Evolutionary conservation across 2,113 vertebrate species (phyloP).

Genomic region (Poicephalus gulielmi): DNA sequence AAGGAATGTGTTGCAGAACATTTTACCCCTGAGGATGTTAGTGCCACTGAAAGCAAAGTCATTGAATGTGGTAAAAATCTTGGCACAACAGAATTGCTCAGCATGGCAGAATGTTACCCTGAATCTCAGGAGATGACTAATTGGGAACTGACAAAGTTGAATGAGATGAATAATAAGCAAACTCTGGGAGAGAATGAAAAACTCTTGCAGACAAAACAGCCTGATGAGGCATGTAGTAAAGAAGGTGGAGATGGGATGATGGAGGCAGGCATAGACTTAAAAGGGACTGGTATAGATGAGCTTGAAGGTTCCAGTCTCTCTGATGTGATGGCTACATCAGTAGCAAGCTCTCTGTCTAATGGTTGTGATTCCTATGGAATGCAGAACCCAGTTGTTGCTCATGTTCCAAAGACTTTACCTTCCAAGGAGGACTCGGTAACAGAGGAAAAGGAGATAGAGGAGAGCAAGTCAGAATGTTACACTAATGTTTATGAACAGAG

Average conservation of each 20-base stretch:
- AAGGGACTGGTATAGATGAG: slow-evolving; percentile 55
- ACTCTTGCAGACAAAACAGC: slow-evolving; percentile 41
- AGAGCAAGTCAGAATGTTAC: slow-evolving; percentile 93
- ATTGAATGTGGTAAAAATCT: slow-evolving; percentile 59
- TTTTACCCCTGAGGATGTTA: slow-evolving; percentile 45
- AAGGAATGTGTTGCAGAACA: slow-evolving; percentile 58
- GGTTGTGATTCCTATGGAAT: slow-evolving; percentile 85
- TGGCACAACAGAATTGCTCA: slow-evolving; percentile 33
- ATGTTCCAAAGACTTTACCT: slow-evolving; percentile 82
- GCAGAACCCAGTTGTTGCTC: slow-evolving; percentile 75
- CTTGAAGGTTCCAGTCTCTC: slow-evolving; percentile 62
- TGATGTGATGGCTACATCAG: slow-evolving; percentile 66
- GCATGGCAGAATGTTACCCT: slow-evolving; percentile 63
- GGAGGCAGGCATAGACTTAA: slow-evolving; percentile 56
- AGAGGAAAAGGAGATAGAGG: slow-evolving; percentile 98
- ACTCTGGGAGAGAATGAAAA: slow-evolving; percentile 69
- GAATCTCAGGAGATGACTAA: slow-evolving; percentile 70
- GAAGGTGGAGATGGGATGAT: slow-evolving; percentile 32
- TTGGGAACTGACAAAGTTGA: slow-evolving; percentile 71
- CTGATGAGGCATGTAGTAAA: slow-evolving; percentile 51
- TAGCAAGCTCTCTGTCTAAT: slow-evolving; percentile 72
- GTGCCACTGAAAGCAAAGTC: slow-evolving; percentile 39
- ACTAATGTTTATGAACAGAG: slow-evolving; percentile 80
- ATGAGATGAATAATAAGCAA: slow-evolving; percentile 68
- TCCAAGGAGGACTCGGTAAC: slow-evolving; percentile 98